Evolutionary conservation across 2,888 invertebrate species (phyloP).

Genomic region (Actias luna): DNA sequence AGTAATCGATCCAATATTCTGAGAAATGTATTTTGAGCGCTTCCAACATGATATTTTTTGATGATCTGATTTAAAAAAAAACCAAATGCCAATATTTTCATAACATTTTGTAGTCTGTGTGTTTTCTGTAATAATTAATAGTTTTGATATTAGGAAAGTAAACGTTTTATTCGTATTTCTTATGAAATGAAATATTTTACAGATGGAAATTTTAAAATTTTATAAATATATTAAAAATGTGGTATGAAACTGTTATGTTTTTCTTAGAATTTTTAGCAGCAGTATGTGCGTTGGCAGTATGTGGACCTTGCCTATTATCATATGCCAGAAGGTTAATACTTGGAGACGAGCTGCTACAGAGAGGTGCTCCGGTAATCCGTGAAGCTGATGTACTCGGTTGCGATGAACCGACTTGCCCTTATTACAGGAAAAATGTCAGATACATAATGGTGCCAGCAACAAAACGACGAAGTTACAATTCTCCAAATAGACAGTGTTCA

Average conservation of each 20-base stretch:
- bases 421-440: conserved; percentile 68
- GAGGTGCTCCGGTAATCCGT: conserved; percentile 42
- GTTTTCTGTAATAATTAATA: neutral
- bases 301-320: conserved; percentile 67
- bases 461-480: conserved; percentile 49
- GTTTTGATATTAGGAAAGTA: neutral
- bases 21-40: neutral
- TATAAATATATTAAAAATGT: conserved; percentile 36
- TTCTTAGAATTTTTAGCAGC: conserved; percentile 66
- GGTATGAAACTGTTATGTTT: conserved; percentile 64
- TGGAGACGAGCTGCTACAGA: conserved; percentile 60
- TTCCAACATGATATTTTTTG: neutral
- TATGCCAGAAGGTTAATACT: conserved; percentile 60
- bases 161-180: neutral
- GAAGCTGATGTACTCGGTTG: conserved; percentile 68
- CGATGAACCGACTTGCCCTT: conserved; percentile 72
- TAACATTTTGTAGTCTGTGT: neutral
- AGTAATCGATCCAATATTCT: neutral
- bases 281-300: conserved; percentile 68
- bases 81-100: neutral
- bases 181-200: neutral
- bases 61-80: neutral
- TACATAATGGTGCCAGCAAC: conserved; percentile 67
- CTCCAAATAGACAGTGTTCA: conserved; percentile 48
- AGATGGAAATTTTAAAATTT: conserved; percentile 8